Percentiles rank a stretch among this genome's conserved stretches.
Conservation (phyloP, 2,888 invertebrate genomes). For the Tenthredo mesomela region DNA sequence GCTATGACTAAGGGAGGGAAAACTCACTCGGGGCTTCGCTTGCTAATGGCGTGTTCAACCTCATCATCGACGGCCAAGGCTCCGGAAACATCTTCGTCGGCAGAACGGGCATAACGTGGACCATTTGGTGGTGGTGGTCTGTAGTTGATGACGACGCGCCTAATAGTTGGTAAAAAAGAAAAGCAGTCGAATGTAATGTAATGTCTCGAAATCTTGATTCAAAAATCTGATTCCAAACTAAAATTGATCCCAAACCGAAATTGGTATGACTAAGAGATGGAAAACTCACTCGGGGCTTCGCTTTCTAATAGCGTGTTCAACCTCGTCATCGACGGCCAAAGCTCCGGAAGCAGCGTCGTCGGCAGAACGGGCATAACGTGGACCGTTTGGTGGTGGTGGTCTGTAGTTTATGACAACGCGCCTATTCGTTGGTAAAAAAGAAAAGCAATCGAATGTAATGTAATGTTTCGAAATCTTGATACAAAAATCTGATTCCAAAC, state of each 20-base stretch:
- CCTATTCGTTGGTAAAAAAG: neutral
- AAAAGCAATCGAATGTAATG: neutral
- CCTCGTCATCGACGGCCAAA: neutral
- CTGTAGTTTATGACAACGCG: conserved; percentile 42
- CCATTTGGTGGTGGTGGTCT: conserved; percentile 43
- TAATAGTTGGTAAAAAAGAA: neutral
- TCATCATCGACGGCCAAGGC: neutral
- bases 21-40: conserved; percentile 39
- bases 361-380: conserved; percentile 39
- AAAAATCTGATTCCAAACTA: neutral
- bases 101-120: conserved; percentile 37
- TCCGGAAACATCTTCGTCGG: neutral
- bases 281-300: conserved; percentile 40
- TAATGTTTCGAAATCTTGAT: neutral
- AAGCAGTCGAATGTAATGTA: neutral
- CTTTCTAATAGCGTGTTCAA: conserved; percentile 14
- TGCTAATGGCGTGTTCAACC: conserved; percentile 12
- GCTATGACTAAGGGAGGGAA: neutral
- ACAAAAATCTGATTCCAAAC: neutral
- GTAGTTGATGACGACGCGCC: conserved; percentile 44
- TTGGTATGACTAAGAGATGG: neutral
- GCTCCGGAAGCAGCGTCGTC: neutral
- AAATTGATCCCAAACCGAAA: neutral
- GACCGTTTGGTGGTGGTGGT: conserved; percentile 42
- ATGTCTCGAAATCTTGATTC: neutral